Evolutionary conservation across 1,140 invertebrate species (phyloP), one percentile per base, ranked within the genome.

Genomic region (Philotrypesis tridentata): DNA sequence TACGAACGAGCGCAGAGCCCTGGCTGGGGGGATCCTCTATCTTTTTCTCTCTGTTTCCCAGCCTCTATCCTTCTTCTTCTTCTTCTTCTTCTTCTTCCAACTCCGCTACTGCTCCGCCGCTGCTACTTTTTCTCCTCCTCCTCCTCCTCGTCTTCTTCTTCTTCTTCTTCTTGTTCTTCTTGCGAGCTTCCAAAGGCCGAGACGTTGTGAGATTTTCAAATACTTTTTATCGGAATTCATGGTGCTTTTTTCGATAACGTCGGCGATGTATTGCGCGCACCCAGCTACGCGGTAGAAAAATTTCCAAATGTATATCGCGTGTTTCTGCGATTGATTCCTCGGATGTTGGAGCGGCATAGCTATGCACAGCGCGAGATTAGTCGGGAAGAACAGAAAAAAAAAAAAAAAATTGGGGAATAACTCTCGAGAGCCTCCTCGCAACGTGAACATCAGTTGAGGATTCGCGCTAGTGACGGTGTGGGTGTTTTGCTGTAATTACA

Each of bases 1-100:
- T 86, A 87, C 85, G 84, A 87, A 87, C 82, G 55, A 87, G 84
- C 75, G n/a, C n/a, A n/a, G n/a, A 27, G 63, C 23, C 31, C 43
- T 17, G 40, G 23, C 23, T n/a, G n/a, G n/a, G 23, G 75, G 14
- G 12, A 74, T 75, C 70, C 65, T 85, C 84, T 85, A 79, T 79
- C 84, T 63, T 37, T 48, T 23, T 31, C 31, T 63, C 55, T 23
- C 5, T 25, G 12, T 11, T 83, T 78, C 63, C 74, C 55, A 60
- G 72, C 40, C 48, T 83, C 70, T 37, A 68, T 67, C 21, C 23
- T 78, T 67, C 21, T 55, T 70, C 67, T 67, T 74, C 72, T 33
- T 60, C 67, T 74, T 82, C 25, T 65, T 31, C 43, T 61, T 29
- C n/a, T n/a, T 48, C 33, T 43, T 29, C 31, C 3, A 8, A 73